Evolutionary conservation across 2,888 invertebrate genomes (phyloP).

Genomic region (Periphyllus acericola): DNA sequence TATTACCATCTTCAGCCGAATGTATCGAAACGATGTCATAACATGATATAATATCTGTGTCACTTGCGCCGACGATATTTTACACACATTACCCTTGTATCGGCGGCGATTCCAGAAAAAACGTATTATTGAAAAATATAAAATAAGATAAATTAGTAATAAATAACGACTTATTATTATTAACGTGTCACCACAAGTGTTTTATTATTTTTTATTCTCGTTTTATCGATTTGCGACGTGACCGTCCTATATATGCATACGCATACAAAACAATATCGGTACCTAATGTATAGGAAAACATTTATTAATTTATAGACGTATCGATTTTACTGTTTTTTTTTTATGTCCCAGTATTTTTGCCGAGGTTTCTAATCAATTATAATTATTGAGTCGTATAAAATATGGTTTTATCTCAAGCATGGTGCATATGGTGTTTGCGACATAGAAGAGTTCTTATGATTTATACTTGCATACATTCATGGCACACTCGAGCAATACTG

Average conservation of each 20-base stretch:
- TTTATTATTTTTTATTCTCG: not conserved
- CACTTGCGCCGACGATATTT: not conserved
- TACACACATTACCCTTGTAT: not conserved
- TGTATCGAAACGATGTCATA: not conserved
- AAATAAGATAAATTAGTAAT: not conserved
- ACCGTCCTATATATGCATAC: too few relatives aligned
- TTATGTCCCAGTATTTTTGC: not conserved
- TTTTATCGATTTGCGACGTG: not conserved
- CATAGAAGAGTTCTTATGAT: not conserved
- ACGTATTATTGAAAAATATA: too few relatives aligned
- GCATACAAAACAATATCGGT: not conserved
- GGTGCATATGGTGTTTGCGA: not conserved
- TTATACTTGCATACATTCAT: not conserved
- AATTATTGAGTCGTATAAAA: not conserved
- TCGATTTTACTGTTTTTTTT: not conserved
- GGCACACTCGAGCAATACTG: not conserved
- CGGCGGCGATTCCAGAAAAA: too few relatives aligned
- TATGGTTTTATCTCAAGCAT: not conserved
- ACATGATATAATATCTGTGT: not conserved
- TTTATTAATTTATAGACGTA: not conserved
- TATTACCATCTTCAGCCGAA: not conserved
- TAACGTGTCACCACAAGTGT: not conserved
- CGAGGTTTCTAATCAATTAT: not conserved
- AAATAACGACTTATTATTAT: not conserved
- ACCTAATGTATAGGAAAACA: not conserved